phyloP scores from a whole-genome alignment of 2,888 invertebrate genomes.

The Gandaritis pyraliata region DNA sequence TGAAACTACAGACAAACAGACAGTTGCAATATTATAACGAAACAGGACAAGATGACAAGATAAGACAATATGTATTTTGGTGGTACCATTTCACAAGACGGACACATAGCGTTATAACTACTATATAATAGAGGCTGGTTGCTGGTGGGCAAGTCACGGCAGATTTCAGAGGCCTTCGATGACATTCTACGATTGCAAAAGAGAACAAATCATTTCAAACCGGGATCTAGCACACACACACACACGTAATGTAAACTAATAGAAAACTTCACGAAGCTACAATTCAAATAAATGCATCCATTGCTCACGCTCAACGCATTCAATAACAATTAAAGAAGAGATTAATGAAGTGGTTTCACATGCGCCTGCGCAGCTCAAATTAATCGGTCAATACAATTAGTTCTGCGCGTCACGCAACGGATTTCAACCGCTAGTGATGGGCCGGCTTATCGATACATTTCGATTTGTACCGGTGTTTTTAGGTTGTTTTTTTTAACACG shows the following conservation, averaged over 20 bases:
- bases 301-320: conserved; percentile 15
- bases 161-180: too few species aligned
- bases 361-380: conserved; percentile 23
- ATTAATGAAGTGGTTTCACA: conserved; percentile 31
- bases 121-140: too few species aligned
- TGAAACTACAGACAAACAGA: conserved; percentile 2
- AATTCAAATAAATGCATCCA: conserved; percentile 13
- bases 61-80: neutral
- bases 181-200: too few species aligned
- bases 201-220: too few species aligned
- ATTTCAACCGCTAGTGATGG: conserved; percentile 17
- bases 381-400: conserved; percentile 31
- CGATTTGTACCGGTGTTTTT: neutral
- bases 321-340: conserved; percentile 32
- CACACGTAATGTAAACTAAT: conserved; percentile 14
- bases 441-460: neutral
- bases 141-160: too few species aligned
- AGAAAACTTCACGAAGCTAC: neutral
- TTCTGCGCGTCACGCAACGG: conserved; percentile 23
- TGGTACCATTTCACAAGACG: neutral
- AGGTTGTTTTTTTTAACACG: too few species aligned
- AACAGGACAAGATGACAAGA: conserved; percentile 3
- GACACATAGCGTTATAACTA: too few species aligned
- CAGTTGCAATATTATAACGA: conserved; percentile 12
- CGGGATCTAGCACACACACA: too few species aligned